These are phyloP conservation scores for Plemyria rubiginata DNA, from an alignment of 2,888 invertebrate species.

Conservation along the genomic window DNA sequence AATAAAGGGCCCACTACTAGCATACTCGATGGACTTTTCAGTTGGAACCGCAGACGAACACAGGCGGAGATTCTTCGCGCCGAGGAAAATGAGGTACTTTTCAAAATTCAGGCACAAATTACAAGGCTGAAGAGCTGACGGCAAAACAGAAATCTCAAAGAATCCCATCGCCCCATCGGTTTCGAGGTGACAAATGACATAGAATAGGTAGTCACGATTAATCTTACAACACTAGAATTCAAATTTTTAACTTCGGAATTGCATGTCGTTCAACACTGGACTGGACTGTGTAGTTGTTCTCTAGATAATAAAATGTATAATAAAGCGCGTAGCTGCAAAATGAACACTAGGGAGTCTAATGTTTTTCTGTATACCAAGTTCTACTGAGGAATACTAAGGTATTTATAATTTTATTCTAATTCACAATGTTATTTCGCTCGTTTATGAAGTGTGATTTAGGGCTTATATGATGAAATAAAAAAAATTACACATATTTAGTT, in stretches of 20 bases:
- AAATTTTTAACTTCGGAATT: conserved; percentile 52
- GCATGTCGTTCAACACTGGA: conserved; percentile 65
- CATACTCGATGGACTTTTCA: conserved; percentile 83
- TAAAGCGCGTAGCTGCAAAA: conserved; percentile 67
- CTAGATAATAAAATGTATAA: conserved; percentile 60
- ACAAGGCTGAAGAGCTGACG: conserved; percentile 53
- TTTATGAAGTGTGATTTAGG: conserved; percentile 66
- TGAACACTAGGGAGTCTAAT: conserved; percentile 69
- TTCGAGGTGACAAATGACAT: conserved; percentile 72
- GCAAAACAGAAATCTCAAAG: conserved; percentile 42
- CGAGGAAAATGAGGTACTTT: conserved; percentile 72
- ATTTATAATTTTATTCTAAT: conserved; percentile 76
- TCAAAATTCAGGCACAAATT: conserved; percentile 65
- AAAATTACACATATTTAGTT: conserved; percentile 35
- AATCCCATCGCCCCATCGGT: conserved; percentile 54
- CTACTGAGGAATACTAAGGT: conserved; percentile 81
- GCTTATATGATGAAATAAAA: conserved; percentile 61
- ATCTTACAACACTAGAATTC: conserved; percentile 46
- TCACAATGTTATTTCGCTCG: conserved; percentile 66
- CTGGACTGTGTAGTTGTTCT: conserved; percentile 57
- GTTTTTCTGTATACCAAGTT: conserved; percentile 73
- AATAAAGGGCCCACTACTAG: conserved; percentile 70
- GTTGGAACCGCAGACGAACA: conserved; percentile 71
- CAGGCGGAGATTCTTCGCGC: conserved; percentile 13
- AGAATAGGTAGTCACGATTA: conserved; percentile 66